These are phyloP conservation scores for Hydrochoerus hydrochaeris DNA, from an alignment of 2,113 vertebrate species.

Conservation along the genomic window DNA sequence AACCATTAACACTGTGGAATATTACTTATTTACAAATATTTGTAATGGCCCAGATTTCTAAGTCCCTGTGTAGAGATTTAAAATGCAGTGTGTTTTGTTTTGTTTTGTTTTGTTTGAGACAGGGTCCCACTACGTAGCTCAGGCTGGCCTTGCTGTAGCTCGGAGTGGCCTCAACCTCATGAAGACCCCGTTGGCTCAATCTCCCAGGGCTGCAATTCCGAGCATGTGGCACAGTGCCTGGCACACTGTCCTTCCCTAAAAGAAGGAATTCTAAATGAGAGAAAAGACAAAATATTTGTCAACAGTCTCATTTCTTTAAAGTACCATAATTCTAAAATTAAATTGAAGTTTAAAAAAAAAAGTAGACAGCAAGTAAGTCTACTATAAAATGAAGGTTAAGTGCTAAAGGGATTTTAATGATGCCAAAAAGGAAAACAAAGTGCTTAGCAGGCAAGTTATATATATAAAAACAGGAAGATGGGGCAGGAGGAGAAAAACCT, in stretches of 20 bases:
- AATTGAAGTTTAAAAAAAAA: conserved; percentile 68
- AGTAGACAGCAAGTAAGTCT: conserved; percentile 39
- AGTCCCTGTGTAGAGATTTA: conserved; percentile 36
- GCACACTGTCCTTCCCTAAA: conserved; percentile 8
- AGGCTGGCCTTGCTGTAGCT: neutral
- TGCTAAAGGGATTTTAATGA: conserved; percentile 61
- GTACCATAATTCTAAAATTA: conserved; percentile 54
- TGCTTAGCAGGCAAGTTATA: conserved; percentile 73
- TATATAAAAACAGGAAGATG: conserved; percentile 78
- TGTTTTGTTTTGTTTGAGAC: neutral
- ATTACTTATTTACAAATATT: conserved; percentile 50
- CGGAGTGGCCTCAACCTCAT: neutral
- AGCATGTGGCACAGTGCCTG: neutral
- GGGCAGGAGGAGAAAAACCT: conserved; percentile 57
- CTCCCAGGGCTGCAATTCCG: neutral
- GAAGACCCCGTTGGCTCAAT: neutral
- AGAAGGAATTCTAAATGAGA: conserved; percentile 24
- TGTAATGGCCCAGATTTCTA: conserved; percentile 18
- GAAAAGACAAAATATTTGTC: conserved; percentile 4
- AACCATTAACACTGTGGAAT: conserved; percentile 46
- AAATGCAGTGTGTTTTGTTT: neutral
- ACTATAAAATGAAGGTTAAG: conserved; percentile 62
- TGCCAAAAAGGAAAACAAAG: conserved; percentile 68
- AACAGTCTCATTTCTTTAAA: conserved; percentile 47
- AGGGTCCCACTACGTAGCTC: neutral